These are phyloP conservation scores for Drosophila parvula DNA, from an alignment of 1,140 invertebrate species.

Conservation along the genomic window DNA sequence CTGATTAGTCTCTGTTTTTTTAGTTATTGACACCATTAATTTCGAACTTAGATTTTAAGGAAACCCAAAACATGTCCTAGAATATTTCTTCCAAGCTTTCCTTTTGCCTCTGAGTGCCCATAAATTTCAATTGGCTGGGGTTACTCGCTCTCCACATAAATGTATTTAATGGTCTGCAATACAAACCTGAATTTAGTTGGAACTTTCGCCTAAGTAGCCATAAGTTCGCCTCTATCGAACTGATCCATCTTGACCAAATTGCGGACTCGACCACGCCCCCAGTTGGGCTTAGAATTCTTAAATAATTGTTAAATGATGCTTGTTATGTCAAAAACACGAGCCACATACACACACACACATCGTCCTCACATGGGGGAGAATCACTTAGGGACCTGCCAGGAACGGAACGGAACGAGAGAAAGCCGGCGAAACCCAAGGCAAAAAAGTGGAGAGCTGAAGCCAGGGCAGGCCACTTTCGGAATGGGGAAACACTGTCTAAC, in stretches of 20 bases:
- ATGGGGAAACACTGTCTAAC: slow-evolving; percentile 75
- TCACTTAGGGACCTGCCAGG: slow-evolving; percentile 66
- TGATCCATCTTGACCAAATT: slow-evolving; percentile 59
- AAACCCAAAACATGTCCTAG: background rate
- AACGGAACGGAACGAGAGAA: background rate
- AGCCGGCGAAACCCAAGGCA: background rate
- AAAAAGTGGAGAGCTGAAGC: slow-evolving; percentile 26
- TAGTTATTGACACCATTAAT: background rate
- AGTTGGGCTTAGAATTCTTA: slow-evolving; percentile 62
- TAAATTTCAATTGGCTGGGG: slow-evolving; percentile 22
- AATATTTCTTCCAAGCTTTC: background rate
- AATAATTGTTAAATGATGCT: slow-evolving; percentile 83
- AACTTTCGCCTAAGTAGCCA: slow-evolving; percentile 18
- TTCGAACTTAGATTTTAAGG: background rate
- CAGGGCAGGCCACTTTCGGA: slow-evolving; percentile 53
- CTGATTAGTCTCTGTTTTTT: background rate
- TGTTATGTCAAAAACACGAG: slow-evolving; percentile 79
- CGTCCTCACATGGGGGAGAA: slow-evolving; percentile 42
- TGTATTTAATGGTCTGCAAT: slow-evolving; percentile 44
- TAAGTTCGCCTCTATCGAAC: slow-evolving; percentile 29
- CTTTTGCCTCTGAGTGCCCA: background rate
- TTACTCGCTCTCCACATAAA: slow-evolving; percentile 4
- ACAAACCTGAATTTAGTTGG: slow-evolving; percentile 15
- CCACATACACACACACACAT: slow-evolving; percentile 38
- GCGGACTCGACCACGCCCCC: slow-evolving; percentile 41